Base-by-base conservation (phyloP, 1,140 invertebrate species). In the Halyomorpha halys region DNA sequence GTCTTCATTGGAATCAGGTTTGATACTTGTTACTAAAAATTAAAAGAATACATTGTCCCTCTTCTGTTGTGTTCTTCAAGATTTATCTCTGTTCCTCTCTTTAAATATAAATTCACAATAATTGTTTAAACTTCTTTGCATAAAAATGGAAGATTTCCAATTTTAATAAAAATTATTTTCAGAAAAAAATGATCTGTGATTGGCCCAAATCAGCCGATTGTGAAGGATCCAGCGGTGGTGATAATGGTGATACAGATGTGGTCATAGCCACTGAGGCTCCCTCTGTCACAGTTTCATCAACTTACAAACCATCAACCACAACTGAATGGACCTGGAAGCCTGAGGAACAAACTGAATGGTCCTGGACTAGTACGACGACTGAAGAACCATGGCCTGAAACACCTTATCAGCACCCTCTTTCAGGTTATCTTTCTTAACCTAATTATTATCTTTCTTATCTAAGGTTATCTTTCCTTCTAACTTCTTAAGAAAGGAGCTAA, bases 151-250 rank as follows among this genome's bases (percentile, higher is more conserved):
- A 19, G 5, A 6, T 18, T 19, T 8, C 21, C 49, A 51, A 59
- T 59, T 6, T n/a, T 21, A 25, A 59, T 59, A 25, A 9, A 18
- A 61, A 65, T 63, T 65, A n/a, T 44, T 62, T 68, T 23, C 61
- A 78, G 71, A 72, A 74, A 56, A 76, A 76, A 64, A 78, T 79
- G 68, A 83, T 83, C 56, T 92, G 89, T 69, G 89, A 92, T 68
- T 92, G 89, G 89, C 88, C 89, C 1, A 71, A 73, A 8, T 79
- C 77, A n/a, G 85, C 86, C 0, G 80, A 83, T 15, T 92, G 89
- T 70, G 73, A 77, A 39, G 21, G 53, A 56, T 19, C n/a, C 5
- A n/a, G 19, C 14, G 25, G 1, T 70, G 49, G 54, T 64, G 54
- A 61, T n/a, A n/a, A n/a, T 65, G 61, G 65, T 44, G 54, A 44